Evolutionary conservation across 1,140 invertebrate genomes (phyloP), one percentile per base, ranked within the genome.

Genomic region (Bombus fervidus): DNA sequence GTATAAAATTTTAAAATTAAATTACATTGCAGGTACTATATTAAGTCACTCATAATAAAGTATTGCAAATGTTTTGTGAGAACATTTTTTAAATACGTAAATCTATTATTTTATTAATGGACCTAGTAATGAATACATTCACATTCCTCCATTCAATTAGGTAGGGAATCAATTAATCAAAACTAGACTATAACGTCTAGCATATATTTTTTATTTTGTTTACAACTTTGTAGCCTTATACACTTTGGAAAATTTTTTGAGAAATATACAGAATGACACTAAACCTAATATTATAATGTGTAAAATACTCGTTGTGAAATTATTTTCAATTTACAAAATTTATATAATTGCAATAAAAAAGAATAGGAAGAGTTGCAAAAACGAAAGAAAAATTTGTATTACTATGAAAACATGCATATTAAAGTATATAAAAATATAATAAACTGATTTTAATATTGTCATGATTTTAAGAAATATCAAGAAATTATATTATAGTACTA

Each of bases 401-500:
- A 43, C n/a, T 47, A 12, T 25, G 39, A 66, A 64, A 81, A n/a
- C 34, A 74, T 75, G 25, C 43, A 57, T 69, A 81, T 81, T n/a
- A 81, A 75, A 81, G 68, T 74, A 39, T 81, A 85, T 39, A 74
- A 81, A 85, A 66, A 6, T 81, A n/a, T 66, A 81, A 73, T 31
- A 81, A 74, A 74, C 66, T 86, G 73, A 87, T 37, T 57, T 81
- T 86, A 89, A 86, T 81, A 68, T 80, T 74, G 28, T 83, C 64
- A 75, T 71, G 43, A 79, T 41, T 72, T 79, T 89, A 82, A 59
- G 87, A 62, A 89, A 81, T 84, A 73, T 71, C 25, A 84, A 81
- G 18, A 74, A 85, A 76, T 31, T 85, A 37, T 39, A 68, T 53
- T 37, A 31, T 68, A 13, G 22, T 37, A 77, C 34, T 34, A 28